Evolutionary conservation across 2,888 invertebrate species (phyloP).

Genomic region (Cheilosia vernalis): DNA sequence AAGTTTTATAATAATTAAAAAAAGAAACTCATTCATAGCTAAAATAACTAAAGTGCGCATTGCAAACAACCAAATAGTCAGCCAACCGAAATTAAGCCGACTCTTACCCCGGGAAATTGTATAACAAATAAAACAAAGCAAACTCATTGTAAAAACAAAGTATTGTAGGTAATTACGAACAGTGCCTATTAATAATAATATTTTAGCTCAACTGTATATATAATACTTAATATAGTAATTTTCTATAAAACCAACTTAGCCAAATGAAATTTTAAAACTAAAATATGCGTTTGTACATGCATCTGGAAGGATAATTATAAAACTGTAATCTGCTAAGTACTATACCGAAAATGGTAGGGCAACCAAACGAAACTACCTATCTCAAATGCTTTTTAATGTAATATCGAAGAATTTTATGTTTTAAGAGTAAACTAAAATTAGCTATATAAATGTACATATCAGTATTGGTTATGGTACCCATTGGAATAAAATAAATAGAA

Average conservation of each 20-base stretch:
- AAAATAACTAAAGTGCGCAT: conserved; percentile 26
- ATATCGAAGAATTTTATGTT: conserved; percentile 35
- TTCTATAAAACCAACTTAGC: conserved; percentile 43
- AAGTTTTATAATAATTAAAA: conserved; percentile 21
- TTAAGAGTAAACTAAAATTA: conserved; percentile 19
- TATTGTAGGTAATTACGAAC: conserved; percentile 71
- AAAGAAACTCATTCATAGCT: conserved; percentile 36
- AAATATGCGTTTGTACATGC: neutral
- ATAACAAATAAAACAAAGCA: neutral
- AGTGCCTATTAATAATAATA: conserved; percentile 67
- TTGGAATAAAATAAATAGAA: conserved; percentile 20
- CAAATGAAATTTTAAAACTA: conserved; percentile 8
- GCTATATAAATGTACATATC: conserved; percentile 69
- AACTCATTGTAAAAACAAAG: conserved; percentile 50
- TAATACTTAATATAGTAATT: conserved; percentile 18
- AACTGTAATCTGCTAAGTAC: conserved; percentile 13
- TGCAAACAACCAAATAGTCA: conserved; percentile 18
- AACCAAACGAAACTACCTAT: conserved; percentile 6
- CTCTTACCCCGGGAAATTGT: neutral
- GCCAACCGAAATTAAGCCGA: conserved; percentile 8
- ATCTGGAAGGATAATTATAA: neutral
- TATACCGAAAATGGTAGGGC: conserved; percentile 6
- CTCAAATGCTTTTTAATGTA: conserved; percentile 56
- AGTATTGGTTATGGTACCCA: conserved; percentile 38
- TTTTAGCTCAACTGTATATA: conserved; percentile 42